Evolutionary conservation across 1,140 invertebrate genomes (phyloP).

Genomic region (Monochamus saltuarius): DNA sequence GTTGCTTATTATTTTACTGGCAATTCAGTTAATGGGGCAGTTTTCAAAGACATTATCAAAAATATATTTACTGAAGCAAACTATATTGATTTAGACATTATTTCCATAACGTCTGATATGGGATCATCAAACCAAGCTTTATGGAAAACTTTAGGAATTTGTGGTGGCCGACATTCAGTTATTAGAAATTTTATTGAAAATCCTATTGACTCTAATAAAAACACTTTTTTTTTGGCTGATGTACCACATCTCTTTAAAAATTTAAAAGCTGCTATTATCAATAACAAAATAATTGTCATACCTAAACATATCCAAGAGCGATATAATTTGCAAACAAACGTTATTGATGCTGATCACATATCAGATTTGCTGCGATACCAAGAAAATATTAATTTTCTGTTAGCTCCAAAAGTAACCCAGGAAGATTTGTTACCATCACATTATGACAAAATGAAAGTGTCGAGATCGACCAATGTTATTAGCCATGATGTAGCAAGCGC

Average conservation of each 20-base stretch:
- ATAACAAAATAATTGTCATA: constrained; percentile 23
- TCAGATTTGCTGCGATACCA: too few species aligned
- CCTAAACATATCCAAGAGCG: constrained; percentile 16
- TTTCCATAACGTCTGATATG: too few species aligned
- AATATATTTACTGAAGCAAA: constrained; percentile 24
- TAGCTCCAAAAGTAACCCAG: constrained; percentile 7
- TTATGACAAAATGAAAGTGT: constrained; percentile 22
- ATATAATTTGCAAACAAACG: constrained; percentile 6
- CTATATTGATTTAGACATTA: constrained; percentile 1
- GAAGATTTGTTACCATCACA: constrained; percentile 10
- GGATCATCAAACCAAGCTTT: too few species aligned
- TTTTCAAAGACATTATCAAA: constrained; percentile 18
- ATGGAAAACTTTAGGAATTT: too few species aligned
- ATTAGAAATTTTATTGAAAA: too few species aligned
- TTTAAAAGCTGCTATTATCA: too few species aligned
- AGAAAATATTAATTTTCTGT: not conserved
- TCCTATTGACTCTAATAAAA: too few species aligned
- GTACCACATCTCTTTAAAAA: too few species aligned
- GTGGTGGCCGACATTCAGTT: too few species aligned
- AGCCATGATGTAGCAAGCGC: constrained; percentile 23
- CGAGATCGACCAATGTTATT: constrained; percentile 24
- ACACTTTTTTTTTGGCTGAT: too few species aligned
- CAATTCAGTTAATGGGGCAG: constrained; percentile 16
- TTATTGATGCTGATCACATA: constrained; percentile 3
- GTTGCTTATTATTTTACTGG: constrained; percentile 28